Conservation (phyloP, 2,797 vertebrate genomes). For the Sebastiscus tertius region DNA sequence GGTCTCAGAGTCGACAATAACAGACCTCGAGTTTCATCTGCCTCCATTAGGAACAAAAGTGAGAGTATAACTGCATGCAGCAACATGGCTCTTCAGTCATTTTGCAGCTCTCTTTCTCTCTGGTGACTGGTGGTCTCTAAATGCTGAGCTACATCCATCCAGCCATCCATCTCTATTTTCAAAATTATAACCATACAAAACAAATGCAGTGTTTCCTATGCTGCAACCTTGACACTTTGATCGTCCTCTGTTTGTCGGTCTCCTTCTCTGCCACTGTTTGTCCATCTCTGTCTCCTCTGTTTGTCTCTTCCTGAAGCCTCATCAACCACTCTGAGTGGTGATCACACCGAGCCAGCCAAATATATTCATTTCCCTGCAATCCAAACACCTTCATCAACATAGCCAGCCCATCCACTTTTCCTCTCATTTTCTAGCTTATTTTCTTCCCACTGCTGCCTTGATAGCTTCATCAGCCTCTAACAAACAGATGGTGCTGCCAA, state of each 20-base stretch:
- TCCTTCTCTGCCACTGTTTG: slow-evolving; percentile 2
- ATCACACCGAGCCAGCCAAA: slow-evolving; percentile 7
- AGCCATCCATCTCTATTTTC: background rate
- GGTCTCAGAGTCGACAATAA: background rate
- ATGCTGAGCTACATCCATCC: background rate
- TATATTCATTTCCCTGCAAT: slow-evolving; percentile 8
- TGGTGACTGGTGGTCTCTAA: background rate
- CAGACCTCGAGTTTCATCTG: background rate
- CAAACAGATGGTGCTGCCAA: slow-evolving; percentile 33
- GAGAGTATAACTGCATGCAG: background rate
- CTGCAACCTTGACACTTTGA: background rate
- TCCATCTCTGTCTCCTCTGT: slow-evolving; percentile 19
- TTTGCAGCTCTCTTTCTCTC: background rate
- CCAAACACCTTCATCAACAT: slow-evolving; percentile 32
- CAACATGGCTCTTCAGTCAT: background rate
- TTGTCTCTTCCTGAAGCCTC: slow-evolving; percentile 14
- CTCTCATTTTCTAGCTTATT: slow-evolving; percentile 28
- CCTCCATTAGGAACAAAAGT: background rate
- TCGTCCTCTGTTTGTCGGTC: background rate
- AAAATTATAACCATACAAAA: slow-evolving; percentile 2
- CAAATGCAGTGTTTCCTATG: background rate
- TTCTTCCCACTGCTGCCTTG: slow-evolving; percentile 16
- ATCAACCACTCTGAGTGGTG: slow-evolving; percentile 13
- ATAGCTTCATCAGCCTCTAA: slow-evolving; percentile 43
- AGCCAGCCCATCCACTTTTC: background rate